A percentile compares a stretch with the other conserved stretches of the same genome.
Evolutionary conservation across 2,113 vertebrate genomes (phyloP).

Genomic region (Prietella phreatophila): DNA sequence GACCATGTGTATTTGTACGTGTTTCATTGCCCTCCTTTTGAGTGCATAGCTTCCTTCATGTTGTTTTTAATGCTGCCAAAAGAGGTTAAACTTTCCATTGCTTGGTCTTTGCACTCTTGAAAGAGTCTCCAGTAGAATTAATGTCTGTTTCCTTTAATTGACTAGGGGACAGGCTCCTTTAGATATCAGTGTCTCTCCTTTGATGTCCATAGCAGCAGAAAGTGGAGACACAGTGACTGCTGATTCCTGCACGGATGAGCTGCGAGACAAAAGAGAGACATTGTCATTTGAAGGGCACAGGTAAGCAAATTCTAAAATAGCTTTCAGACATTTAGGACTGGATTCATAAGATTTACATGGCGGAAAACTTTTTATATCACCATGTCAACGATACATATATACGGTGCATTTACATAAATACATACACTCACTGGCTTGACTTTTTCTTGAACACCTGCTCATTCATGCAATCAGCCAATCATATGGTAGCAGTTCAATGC

Average conservation of each 20-base stretch:
- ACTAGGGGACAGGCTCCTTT: conserved; percentile 58
- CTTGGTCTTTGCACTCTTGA: conserved; percentile 41
- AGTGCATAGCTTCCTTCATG: conserved; percentile 48
- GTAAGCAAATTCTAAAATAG: neutral
- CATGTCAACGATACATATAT: neutral
- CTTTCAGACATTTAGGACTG: neutral
- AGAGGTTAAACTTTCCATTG: conserved; percentile 47
- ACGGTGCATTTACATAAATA: neutral
- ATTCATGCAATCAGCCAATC: neutral
- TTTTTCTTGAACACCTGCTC: neutral
- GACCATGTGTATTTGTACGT: conserved; percentile 31
- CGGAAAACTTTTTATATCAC: neutral
- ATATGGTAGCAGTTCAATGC: neutral
- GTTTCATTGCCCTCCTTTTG: conserved; percentile 27
- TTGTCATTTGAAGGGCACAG: neutral
- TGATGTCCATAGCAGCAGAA: conserved; percentile 44
- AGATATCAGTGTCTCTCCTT: conserved; percentile 55
- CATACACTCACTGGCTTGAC: neutral
- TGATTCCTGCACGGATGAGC: conserved; percentile 51
- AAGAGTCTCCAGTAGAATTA: conserved; percentile 32
- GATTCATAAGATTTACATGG: neutral
- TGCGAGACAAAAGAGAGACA: conserved; percentile 29
- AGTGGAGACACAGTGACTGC: conserved; percentile 38
- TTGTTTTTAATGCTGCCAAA: conserved; percentile 63
- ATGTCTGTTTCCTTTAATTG: conserved; percentile 38